Conservation (phyloP, 1,140 invertebrate species). For the Zaprionus vittiger region DNA sequence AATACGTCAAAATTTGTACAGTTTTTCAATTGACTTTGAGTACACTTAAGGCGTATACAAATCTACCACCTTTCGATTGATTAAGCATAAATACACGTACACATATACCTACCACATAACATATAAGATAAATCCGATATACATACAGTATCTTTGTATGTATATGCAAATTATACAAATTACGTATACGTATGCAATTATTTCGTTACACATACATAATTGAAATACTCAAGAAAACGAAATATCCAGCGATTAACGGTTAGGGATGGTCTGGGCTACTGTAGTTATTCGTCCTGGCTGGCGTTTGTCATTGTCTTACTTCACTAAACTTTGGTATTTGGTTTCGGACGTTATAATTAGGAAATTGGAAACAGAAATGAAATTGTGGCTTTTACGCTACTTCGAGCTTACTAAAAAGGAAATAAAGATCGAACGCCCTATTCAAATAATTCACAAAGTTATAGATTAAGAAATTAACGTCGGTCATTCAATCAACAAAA, state of each 20-base stretch:
- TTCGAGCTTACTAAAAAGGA: not conserved
- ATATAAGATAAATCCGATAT: constrained; percentile 6
- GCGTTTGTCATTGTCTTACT: not conserved
- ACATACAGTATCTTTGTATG: constrained; percentile 43
- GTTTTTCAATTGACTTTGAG: constrained; percentile 65
- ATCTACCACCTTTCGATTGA: constrained; percentile 51
- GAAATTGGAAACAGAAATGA: not conserved
- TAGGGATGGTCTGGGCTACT: not conserved
- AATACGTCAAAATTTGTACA: constrained; percentile 67
- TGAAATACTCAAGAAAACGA: constrained; percentile 22
- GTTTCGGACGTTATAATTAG: not conserved
- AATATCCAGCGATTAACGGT: not conserved
- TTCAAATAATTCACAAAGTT: too few species aligned
- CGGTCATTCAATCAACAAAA: too few species aligned
- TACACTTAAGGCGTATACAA: constrained; percentile 57
- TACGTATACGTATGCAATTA: constrained; percentile 48
- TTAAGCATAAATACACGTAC: constrained; percentile 47
- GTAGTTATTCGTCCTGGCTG: not conserved
- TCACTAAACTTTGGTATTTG: not conserved
- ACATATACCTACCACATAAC: constrained; percentile 19
- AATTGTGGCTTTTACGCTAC: not conserved
- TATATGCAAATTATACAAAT: constrained; percentile 35
- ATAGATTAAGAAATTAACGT: too few species aligned
- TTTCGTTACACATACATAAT: constrained; percentile 30
- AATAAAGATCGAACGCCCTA: not conserved